Evolutionary conservation across 2,888 invertebrate species (phyloP).

Genomic region (Mimumesa dahlbomi): DNA sequence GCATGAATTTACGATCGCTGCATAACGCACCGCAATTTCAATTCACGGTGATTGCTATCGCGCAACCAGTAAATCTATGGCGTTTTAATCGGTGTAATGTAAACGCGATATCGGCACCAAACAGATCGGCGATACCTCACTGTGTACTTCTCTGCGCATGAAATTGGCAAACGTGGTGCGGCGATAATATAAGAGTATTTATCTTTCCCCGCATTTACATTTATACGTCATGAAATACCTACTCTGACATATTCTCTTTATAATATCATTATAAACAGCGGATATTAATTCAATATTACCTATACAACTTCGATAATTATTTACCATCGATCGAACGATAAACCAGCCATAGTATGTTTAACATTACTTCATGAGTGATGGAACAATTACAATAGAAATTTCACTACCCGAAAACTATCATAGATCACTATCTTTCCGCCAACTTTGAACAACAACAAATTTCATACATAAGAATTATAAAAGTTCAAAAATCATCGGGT

Average conservation of each 20-base stretch:
- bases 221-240: neutral
- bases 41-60: conserved; percentile 36
- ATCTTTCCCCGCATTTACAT: neutral
- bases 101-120: conserved; percentile 41
- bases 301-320: too few relatives aligned
- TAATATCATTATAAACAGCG: too few relatives aligned
- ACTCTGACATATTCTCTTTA: neutral
- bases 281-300: too few relatives aligned
- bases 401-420: too few relatives aligned
- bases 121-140: conserved; percentile 34
- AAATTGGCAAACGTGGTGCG: neutral
- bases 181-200: conserved; percentile 3
- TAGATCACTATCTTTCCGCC: too few relatives aligned
- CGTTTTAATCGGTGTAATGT: conserved; percentile 45
- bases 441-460: too few relatives aligned
- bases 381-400: too few relatives aligned
- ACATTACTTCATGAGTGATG: too few relatives aligned
- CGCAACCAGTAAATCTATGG: conserved; percentile 22
- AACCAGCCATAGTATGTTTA: too few relatives aligned
- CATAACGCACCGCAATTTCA: conserved; percentile 30
- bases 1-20: conserved; percentile 23
- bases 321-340: too few relatives aligned
- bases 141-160: neutral
- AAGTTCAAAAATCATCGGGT: too few relatives aligned
- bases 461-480: too few relatives aligned